Conservation (phyloP, 2,113 vertebrate genomes). For the Xiphophorus hellerii region DNA sequence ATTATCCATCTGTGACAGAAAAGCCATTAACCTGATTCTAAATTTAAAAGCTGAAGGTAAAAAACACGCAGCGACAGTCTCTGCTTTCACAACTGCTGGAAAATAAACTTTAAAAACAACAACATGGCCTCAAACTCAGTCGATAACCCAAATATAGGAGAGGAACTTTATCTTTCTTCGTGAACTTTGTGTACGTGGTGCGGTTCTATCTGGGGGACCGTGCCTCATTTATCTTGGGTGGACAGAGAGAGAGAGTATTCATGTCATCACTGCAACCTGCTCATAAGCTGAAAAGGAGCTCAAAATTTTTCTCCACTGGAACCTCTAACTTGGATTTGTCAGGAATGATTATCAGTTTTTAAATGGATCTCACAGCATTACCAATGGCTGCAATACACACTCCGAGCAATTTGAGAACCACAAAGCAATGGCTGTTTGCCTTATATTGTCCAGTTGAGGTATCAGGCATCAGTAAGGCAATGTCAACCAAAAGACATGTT, state of each 20-base stretch:
- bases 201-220: conserved; percentile 47
- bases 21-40: too few relatives aligned
- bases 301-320: too few relatives aligned
- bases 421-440: not conserved
- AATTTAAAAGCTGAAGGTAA: too few relatives aligned
- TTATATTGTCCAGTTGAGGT: not conserved
- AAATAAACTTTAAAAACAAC: conserved; percentile 19
- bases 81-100: not conserved
- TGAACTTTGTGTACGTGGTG: not conserved
- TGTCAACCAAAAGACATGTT: too few relatives aligned
- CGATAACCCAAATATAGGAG: conserved; percentile 41
- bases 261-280: conserved; percentile 11
- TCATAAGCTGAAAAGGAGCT: conserved; percentile 1
- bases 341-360: too few relatives aligned
- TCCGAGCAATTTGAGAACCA: not conserved
- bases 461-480: not conserved
- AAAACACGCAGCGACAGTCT: too few relatives aligned
- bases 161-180: conserved; percentile 24
- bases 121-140: conserved; percentile 7
- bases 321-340: too few relatives aligned
- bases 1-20: too few relatives aligned
- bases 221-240: conserved; percentile 72
- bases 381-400: not conserved
- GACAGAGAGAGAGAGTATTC: conserved; percentile 17
- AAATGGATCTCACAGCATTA: not conserved